Evolutionary conservation across 2,113 vertebrate species (phyloP).

Genomic region (Upupa epops): DNA sequence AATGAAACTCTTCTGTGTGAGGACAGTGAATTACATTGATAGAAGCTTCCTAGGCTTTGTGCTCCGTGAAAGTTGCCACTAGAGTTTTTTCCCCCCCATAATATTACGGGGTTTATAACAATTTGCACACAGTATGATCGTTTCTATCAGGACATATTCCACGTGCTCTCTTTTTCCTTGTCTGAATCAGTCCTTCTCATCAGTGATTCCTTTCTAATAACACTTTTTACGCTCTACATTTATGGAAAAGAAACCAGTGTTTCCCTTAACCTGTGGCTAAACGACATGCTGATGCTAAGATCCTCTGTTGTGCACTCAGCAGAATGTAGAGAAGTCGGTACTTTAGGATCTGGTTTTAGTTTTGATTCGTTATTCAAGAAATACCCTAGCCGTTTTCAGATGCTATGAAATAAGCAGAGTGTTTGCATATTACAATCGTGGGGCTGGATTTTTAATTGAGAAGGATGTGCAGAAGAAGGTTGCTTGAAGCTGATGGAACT

Average conservation of each 20-base stretch:
- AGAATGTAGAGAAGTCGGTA: not conserved
- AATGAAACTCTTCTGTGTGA: not conserved
- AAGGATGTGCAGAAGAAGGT: not conserved
- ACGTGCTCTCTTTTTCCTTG: not conserved
- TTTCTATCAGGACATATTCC: not conserved
- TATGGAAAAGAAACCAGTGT: not conserved
- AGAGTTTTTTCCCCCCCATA: not conserved
- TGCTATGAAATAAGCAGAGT: not conserved
- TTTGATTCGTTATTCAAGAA: not conserved
- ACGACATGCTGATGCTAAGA: not conserved
- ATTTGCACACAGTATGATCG: not conserved
- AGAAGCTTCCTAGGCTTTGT: not conserved
- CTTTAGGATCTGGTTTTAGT: not conserved
- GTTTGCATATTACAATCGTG: not conserved
- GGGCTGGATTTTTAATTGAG: not conserved
- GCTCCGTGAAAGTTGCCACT: not conserved
- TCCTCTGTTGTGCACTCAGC: not conserved
- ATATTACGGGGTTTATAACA: not conserved
- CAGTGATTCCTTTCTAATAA: conserved; percentile 21
- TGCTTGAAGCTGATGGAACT: not conserved
- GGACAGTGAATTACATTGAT: conserved; percentile 34
- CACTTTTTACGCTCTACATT: not conserved
- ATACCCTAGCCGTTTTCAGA: too few species aligned
- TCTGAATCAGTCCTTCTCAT: not conserved
- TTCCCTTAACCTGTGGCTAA: conserved; percentile 29